Conservation (phyloP, 2,797 vertebrate genomes). For the Carapus acus region DNA sequence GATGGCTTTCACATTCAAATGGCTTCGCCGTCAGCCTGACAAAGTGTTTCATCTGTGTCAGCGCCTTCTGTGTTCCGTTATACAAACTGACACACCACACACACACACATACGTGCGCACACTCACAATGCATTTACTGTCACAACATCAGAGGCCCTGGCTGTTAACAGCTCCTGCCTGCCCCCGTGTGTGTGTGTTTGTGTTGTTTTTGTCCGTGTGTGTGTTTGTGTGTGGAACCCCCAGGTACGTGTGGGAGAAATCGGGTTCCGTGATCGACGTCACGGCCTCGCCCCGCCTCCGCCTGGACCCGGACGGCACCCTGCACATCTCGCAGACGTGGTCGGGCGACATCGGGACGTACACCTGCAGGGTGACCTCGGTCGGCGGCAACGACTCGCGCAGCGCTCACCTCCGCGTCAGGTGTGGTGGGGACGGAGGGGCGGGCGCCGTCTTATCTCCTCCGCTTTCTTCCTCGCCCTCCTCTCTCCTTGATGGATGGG, state of each 20-base stretch:
- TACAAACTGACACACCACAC: conserved; percentile 41
- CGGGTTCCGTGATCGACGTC: conserved; percentile 71
- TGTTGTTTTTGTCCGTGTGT: background rate
- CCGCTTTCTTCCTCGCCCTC: conserved; percentile 6
- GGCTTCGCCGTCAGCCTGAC: conserved; percentile 37
- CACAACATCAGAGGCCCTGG: conserved; percentile 13
- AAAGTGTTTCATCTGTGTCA: conserved; percentile 47
- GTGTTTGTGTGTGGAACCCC: conserved; percentile 3
- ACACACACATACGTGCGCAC: too few species aligned
- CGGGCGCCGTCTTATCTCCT: too few species aligned
- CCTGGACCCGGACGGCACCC: conserved; percentile 80
- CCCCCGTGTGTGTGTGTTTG: conserved; percentile 1
- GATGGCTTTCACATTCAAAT: conserved; percentile 46
- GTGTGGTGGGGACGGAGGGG: too few species aligned
- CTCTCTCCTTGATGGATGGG: conserved; percentile 30
- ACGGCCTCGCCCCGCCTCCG: conserved; percentile 78
- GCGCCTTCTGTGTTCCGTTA: conserved; percentile 40
- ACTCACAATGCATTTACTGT: too few species aligned
- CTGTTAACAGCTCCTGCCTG: conserved; percentile 7
- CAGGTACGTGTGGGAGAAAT: conserved; percentile 94
- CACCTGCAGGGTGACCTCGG: conserved; percentile 89
- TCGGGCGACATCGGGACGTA: conserved; percentile 97
- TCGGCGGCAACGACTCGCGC: conserved; percentile 90
- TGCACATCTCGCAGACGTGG: conserved; percentile 97
- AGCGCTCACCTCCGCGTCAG: conserved; percentile 91